These are phyloP conservation scores for Odocoileus virginianus DNA, from an alignment of 2,113 vertebrate species.

Conservation along the genomic window DNA sequence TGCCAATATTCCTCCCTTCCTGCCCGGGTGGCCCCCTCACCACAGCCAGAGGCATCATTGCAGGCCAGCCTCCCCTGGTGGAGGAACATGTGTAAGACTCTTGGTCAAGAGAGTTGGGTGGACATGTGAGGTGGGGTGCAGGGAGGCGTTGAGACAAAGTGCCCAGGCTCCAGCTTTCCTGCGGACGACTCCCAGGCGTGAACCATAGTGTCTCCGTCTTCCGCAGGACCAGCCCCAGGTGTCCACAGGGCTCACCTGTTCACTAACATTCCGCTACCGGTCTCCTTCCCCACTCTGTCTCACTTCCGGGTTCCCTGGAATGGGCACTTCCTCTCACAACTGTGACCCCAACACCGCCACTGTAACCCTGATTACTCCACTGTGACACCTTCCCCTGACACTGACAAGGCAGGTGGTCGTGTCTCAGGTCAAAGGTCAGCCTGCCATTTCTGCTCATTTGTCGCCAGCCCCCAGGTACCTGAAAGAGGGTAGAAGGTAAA, in stretches of 20 bases:
- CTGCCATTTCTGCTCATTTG: not conserved
- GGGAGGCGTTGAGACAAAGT: not conserved
- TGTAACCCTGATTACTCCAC: not conserved
- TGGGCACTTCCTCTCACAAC: not conserved
- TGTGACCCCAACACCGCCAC: not conserved
- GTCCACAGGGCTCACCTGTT: not conserved
- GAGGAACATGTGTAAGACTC: not conserved
- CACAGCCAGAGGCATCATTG: not conserved
- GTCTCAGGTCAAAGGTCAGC: not conserved
- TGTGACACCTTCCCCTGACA: not conserved
- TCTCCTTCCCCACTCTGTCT: not conserved
- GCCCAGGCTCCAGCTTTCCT: not conserved
- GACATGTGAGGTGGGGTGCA: not conserved
- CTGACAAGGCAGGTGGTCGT: not conserved
- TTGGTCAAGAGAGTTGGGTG: not conserved
- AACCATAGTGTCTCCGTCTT: not conserved
- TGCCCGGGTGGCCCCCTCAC: not conserved
- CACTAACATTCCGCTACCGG: rapidly evolving
- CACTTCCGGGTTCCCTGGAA: not conserved
- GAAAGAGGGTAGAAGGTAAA: not conserved
- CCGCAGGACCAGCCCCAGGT: not conserved
- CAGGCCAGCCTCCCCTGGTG: not conserved
- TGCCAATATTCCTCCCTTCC: not conserved
- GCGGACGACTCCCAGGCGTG: rapidly evolving
- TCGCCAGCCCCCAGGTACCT: rapidly evolving